A percentile compares a stretch with the other conserved stretches of the same genome.
Evolutionary conservation across 2,888 invertebrate species (phyloP).

Genomic region (Yponomeuta evonymella): DNA sequence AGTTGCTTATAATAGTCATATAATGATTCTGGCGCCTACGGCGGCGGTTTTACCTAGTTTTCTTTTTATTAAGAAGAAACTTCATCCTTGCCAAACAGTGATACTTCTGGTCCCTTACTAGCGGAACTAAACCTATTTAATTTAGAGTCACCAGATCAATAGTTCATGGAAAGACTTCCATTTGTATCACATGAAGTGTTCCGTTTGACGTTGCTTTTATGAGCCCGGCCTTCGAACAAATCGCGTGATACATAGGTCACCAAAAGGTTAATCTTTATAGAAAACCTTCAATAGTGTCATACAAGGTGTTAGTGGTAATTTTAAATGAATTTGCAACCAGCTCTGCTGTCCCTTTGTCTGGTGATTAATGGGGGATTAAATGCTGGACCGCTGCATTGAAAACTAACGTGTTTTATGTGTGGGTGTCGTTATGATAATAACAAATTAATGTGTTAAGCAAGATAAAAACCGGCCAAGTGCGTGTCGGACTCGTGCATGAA

Average conservation of each 20-base stretch:
- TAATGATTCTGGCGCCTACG: neutral
- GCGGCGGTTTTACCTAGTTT: neutral
- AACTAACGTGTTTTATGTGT: neutral
- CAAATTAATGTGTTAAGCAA: too few relatives aligned
- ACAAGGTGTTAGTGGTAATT: constrained; percentile 5
- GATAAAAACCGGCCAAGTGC: too few relatives aligned
- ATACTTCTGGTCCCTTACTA: neutral
- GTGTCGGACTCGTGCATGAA: too few relatives aligned
- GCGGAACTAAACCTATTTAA: neutral
- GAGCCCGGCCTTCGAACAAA: neutral
- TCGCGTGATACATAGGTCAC: neutral
- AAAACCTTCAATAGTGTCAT: neutral
- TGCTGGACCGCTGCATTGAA: neutral
- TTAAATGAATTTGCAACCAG: neutral
- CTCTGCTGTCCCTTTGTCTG: neutral
- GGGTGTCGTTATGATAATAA: too few relatives aligned
- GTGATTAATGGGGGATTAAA: neutral
- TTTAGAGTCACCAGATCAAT: neutral
- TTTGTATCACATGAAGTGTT: neutral
- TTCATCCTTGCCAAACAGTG: neutral
- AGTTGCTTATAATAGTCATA: neutral
- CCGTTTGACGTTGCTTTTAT: neutral
- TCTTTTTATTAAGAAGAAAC: neutral
- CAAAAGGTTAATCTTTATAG: neutral
- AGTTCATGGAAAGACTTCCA: neutral